Evolutionary conservation across 2,113 vertebrate species (phyloP).

Genomic region (Etia nguti): DNA sequence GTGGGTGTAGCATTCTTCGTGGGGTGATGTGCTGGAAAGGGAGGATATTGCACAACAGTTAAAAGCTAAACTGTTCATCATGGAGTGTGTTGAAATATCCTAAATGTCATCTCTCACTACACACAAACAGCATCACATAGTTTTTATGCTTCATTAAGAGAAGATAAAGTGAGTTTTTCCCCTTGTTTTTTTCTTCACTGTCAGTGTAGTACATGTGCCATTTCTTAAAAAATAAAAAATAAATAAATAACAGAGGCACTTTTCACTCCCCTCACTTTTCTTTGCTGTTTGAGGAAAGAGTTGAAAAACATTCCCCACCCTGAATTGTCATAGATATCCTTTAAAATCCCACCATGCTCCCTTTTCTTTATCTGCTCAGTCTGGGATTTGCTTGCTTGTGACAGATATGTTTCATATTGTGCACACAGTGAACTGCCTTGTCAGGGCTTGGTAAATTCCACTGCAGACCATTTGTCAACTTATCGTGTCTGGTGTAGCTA

Average conservation of each 20-base stretch:
- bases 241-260: neutral
- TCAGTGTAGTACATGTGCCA: neutral
- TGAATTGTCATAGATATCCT: conserved; percentile 2
- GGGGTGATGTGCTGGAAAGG: conserved; percentile 61
- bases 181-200: neutral
- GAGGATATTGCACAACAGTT: conserved; percentile 72
- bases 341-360: conserved; percentile 12
- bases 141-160: neutral
- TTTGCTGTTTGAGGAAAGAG: neutral
- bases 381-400: conserved; percentile 24
- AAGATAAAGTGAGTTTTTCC: neutral
- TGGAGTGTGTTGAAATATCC: conserved; percentile 69
- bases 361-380: conserved; percentile 15
- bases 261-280: neutral
- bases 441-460: conserved; percentile 32
- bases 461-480: conserved; percentile 16
- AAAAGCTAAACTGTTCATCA: conserved; percentile 59
- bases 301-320: conserved; percentile 14
- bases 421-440: neutral
- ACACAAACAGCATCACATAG: neutral
- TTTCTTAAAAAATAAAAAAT: neutral
- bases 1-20: conserved; percentile 58
- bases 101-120: conserved; percentile 51
- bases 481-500: conserved; percentile 8
- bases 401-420: conserved; percentile 22